A percentile compares a stretch with the other conserved stretches of the same genome.
These are phyloP conservation scores for Meteorus colon DNA, from an alignment of 2,888 invertebrate genomes.

Conservation along the genomic window DNA sequence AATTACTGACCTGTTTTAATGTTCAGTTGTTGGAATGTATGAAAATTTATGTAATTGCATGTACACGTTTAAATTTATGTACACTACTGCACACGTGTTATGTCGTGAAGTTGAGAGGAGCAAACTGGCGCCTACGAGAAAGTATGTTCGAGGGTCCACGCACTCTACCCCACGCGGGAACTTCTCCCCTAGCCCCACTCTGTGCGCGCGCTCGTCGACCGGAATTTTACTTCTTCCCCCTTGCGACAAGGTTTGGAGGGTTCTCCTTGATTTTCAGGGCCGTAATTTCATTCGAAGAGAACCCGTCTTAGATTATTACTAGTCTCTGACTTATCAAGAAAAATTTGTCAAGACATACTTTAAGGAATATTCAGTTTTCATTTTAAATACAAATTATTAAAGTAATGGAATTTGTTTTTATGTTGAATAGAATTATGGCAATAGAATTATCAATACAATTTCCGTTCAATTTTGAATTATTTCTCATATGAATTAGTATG, in stretches of 20 bases:
- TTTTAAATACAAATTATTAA: too few species aligned
- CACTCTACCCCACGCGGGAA: conserved; percentile 41
- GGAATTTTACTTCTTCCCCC: conserved; percentile 45
- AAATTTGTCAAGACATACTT: too few species aligned
- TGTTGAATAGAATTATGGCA: too few species aligned
- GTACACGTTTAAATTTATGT: neutral
- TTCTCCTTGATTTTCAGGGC: conserved; percentile 34
- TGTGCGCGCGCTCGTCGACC: conserved; percentile 37
- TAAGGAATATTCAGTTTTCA: too few species aligned
- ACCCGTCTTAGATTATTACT: neutral
- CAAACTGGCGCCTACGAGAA: conserved; percentile 29
- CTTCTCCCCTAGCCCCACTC: conserved; percentile 36
- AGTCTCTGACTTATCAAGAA: neutral
- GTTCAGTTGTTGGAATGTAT: too few species aligned
- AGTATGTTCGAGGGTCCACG: conserved; percentile 24
- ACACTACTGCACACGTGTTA: conserved; percentile 25
- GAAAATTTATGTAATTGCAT: neutral
- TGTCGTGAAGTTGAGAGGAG: conserved; percentile 2
- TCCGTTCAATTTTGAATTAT: too few species aligned
- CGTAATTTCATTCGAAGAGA: conserved; percentile 20
- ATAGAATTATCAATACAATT: too few species aligned
- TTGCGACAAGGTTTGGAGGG: conserved; percentile 41
- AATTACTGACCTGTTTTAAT: neutral
- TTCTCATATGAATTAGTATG: too few species aligned
- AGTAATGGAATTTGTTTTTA: too few species aligned